Conservation (phyloP, 2,113 vertebrate species). For the Dipodomys ordii region DNA sequence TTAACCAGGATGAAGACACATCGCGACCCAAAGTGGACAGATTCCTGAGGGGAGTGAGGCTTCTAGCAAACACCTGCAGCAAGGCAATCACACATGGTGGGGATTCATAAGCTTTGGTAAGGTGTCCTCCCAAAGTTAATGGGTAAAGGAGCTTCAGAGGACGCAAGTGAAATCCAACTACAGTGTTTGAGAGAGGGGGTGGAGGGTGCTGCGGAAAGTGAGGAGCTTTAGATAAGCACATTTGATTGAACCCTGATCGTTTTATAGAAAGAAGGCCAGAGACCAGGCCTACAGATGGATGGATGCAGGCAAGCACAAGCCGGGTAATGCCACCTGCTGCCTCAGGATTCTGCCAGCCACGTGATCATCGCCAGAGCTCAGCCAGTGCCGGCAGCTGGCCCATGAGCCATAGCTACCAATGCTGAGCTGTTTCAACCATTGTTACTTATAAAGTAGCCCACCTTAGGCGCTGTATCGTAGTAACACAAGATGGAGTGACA, state of each 20-base stretch:
- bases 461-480: neutral
- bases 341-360: neutral
- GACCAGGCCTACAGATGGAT: neutral
- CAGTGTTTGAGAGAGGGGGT: no score
- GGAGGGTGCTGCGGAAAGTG: fast-evolving
- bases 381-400: neutral
- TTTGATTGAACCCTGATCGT: neutral
- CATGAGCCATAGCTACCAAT: neutral
- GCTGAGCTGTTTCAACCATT: neutral
- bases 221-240: neutral
- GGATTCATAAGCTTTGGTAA: fast-evolving
- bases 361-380: neutral
- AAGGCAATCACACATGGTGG: fast-evolving
- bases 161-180: no score
- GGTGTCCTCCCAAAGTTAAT: fast-evolving
- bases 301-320: neutral
- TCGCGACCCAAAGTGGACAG: neutral
- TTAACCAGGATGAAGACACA: neutral
- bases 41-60: neutral
- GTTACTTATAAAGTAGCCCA: neutral
- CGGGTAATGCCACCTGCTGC: neutral
- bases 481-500: no score
- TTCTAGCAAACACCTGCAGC: no score
- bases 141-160: no score
- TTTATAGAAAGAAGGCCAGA: neutral